Base-by-base conservation (phyloP, 2,113 vertebrate species). In the Ciconia stormi region DNA sequence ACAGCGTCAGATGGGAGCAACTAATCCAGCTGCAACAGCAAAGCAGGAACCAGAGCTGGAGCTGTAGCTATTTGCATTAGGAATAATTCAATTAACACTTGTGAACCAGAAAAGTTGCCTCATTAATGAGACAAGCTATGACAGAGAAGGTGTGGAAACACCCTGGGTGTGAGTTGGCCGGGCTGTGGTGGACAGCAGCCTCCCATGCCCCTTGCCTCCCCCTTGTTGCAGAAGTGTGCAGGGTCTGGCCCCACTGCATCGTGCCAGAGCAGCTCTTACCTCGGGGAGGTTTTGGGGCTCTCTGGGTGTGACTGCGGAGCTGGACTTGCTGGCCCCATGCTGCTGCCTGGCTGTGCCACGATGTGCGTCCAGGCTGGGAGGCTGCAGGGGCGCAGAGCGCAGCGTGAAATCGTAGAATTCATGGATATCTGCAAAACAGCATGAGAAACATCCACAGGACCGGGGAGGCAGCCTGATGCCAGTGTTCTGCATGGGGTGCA, bases 361-460 rank as follows among this genome's bases (percentile, higher is more conserved):
- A 13, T 0, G 13, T 9, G 78, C 3, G 2, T 67, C 93, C 1
- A 13, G 70, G 70, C 65, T 58, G 0, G 34, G 55, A n/a, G 81
- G 83, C 7, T 80, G 93, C 50, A 42, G 70, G 14, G 93, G 87
- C 4, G 93, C 53, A 0, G 93, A 94, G 59, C 93, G 95, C 82
- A 97, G 87, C 0, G 84, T 97, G 81, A 97, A 89, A 26, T 96
- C 89, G 0, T 97, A 97, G 89, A 96, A 97, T n/a, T 97, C 95
- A 15, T 97, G 96, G 67, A 97, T 97, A 88, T 97, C 97, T 97
- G 95, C 78, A 95, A 96, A 96, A 96, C 58, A 96, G 82, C 11
- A 13, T 0, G 3, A 81, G 58, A 82, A 84, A 88, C 32, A 30
- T 16, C 62, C 62, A 76, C 82, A 79, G 92, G 32, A 63, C 22